Evolutionary conservation across 2,113 vertebrate species (phyloP).

Genomic region (Zosterops hypoxanthus): DNA sequence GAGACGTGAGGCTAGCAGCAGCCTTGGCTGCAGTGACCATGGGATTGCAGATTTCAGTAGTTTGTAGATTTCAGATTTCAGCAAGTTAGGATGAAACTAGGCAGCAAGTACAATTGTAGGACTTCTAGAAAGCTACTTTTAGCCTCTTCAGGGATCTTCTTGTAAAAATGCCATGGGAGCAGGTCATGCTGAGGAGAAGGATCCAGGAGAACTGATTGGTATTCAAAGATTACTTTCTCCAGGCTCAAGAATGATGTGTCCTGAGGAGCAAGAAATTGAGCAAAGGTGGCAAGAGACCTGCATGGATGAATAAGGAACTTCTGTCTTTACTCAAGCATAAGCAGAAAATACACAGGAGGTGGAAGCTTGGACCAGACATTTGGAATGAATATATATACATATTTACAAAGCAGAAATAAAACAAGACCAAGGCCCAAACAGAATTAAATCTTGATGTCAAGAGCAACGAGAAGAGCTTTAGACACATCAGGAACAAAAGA

Average conservation of each 20-base stretch:
- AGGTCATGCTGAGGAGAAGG: neutral
- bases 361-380: neutral
- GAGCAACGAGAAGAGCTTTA: neutral
- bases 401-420: neutral
- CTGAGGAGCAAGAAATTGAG: neutral
- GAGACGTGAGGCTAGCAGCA: neutral
- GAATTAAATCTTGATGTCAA: neutral
- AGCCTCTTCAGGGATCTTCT: neutral
- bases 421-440: neutral
- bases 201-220: neutral
- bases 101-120: neutral
- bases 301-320: neutral
- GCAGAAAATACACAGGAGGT: neutral
- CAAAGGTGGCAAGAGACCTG: neutral
- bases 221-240: neutral
- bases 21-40: neutral
- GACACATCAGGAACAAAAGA: neutral
- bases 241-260: neutral
- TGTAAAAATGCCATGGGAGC: neutral
- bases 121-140: neutral
- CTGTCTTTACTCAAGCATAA: neutral
- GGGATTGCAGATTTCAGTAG: neutral
- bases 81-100: neutral
- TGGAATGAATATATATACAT: neutral
- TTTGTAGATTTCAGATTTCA: neutral